These are phyloP conservation scores for Rhinolophus sinicus DNA, from an alignment of 2,113 vertebrate species.

Conservation along the genomic window DNA sequence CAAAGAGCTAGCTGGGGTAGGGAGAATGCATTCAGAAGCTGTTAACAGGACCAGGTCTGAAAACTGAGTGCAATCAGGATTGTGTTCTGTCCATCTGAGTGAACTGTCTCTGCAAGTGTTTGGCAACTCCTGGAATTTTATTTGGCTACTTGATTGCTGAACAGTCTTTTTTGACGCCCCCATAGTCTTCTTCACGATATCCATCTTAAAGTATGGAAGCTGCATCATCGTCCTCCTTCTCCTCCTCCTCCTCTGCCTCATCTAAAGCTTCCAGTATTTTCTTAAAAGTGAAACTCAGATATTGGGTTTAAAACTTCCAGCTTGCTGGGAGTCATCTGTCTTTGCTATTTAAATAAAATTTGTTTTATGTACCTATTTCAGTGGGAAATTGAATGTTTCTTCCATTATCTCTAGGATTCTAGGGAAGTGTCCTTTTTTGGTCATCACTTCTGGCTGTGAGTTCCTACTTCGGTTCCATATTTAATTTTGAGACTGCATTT, in stretches of 20 bases:
- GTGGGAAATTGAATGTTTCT: neutral
- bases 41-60: neutral
- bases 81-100: neutral
- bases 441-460: neutral
- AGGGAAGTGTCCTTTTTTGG: neutral
- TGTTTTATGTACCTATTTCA: neutral
- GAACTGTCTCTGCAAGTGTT: neutral
- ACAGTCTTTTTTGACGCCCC: neutral
- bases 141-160: neutral
- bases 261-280: constrained; percentile 1
- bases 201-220: neutral
- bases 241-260: neutral
- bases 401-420: neutral
- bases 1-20: neutral
- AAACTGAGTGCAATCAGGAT: neutral
- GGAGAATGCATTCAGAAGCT: neutral
- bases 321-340: neutral
- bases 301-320: neutral
- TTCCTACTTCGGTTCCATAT: neutral
- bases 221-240: neutral
- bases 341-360: constrained; percentile 42
- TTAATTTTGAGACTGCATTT: neutral
- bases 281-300: neutral
- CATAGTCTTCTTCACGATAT: neutral
- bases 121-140: neutral